Evolutionary conservation across 2,797 vertebrate species (phyloP).

Genomic region (Podargus strigoides): DNA sequence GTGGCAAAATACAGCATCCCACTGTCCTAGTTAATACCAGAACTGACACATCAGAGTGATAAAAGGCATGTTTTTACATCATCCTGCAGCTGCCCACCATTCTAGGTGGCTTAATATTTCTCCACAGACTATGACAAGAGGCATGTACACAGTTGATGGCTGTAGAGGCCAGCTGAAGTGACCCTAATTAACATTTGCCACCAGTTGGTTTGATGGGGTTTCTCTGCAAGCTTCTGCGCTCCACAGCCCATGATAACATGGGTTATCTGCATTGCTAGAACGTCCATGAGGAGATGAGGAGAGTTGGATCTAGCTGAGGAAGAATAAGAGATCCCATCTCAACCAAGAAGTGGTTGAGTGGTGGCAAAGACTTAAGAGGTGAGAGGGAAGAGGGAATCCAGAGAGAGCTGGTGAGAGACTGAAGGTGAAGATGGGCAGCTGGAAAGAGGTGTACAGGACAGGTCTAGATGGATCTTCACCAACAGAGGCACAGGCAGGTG

Average conservation of each 20-base stretch:
- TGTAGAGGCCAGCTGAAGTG: background rate
- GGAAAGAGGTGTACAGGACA: background rate
- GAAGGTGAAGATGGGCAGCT: background rate
- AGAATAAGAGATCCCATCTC: background rate
- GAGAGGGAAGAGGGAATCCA: background rate
- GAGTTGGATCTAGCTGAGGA: background rate
- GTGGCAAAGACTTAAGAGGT: background rate
- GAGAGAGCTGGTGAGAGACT: background rate
- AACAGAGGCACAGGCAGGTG: background rate
- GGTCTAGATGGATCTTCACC: background rate
- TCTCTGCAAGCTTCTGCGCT: background rate
- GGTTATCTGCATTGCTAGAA: background rate
- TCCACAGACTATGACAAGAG: background rate
- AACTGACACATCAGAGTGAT: background rate
- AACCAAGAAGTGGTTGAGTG: background rate
- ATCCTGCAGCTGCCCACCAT: background rate
- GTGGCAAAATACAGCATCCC: background rate
- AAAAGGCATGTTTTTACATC: background rate
- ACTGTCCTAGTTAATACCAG: slow-evolving; percentile 1
- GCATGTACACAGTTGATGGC: background rate
- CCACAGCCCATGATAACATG: background rate
- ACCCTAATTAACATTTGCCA: background rate
- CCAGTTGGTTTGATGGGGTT: background rate
- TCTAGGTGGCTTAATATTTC: background rate
- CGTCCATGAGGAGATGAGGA: background rate